Percentiles rank a stretch among this genome's conserved stretches.
These are phyloP conservation scores for Lacanobia wlatinum DNA, from an alignment of 2,888 invertebrate species.

Conservation along the genomic window DNA sequence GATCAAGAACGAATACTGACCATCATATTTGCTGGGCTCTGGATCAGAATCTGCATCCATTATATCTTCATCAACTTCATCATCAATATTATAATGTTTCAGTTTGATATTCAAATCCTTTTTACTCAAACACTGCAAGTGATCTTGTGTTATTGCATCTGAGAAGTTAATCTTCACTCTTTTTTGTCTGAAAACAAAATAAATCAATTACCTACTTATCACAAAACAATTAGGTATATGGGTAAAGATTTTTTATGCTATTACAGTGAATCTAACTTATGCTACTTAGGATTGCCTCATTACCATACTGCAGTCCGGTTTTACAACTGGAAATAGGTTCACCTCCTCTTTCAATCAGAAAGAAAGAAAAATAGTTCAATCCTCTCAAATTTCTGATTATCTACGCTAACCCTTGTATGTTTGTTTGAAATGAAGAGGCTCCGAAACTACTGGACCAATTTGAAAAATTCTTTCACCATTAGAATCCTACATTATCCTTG, in stretches of 20 bases:
- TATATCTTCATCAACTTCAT: constrained; percentile 69
- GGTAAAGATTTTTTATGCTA: background rate
- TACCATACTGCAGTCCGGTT: background rate
- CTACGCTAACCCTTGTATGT: too few species aligned
- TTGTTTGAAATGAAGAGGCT: too few species aligned
- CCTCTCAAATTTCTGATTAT: too few species aligned
- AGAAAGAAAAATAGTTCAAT: too few species aligned
- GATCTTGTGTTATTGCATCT: constrained; percentile 82
- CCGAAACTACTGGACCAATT: too few species aligned
- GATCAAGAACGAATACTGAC: constrained; percentile 67
- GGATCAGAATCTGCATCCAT: constrained; percentile 70
- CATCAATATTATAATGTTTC: constrained; percentile 79
- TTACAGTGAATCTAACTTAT: background rate
- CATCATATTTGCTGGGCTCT: constrained; percentile 86
- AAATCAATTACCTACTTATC: background rate
- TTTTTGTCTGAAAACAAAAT: constrained; percentile 79
- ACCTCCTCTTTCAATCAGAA: too few species aligned
- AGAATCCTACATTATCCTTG: too few species aligned
- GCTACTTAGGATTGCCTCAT: background rate
- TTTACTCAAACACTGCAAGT: constrained; percentile 78
- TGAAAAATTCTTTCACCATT: too few species aligned
- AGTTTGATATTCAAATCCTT: constrained; percentile 82
- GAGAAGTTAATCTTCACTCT: constrained; percentile 82
- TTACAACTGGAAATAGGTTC: too few species aligned
- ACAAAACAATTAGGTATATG: background rate